Evolutionary conservation across 2,888 invertebrate genomes (phyloP).

Genomic region (Caenorhabditis wallacei): DNA sequence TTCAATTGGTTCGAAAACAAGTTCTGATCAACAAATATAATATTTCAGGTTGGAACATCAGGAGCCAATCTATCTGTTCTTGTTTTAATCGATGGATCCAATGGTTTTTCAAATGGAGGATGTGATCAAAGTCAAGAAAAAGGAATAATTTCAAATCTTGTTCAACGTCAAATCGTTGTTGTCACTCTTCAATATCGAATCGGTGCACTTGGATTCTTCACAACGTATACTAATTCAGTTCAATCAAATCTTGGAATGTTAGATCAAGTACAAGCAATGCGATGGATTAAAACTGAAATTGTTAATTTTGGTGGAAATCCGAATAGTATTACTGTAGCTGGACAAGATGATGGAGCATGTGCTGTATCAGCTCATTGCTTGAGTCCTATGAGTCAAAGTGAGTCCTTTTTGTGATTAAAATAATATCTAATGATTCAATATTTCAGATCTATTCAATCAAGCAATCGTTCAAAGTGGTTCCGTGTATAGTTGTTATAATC

Average conservation of each 20-base stretch:
- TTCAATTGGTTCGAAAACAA: no score
- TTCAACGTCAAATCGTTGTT: constrained; percentile 75
- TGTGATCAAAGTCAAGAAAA: constrained; percentile 68
- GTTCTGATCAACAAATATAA: not conserved
- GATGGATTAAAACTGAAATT: constrained; percentile 79
- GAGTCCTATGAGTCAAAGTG: constrained; percentile 76
- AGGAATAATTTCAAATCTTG: constrained; percentile 73
- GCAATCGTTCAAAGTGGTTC: constrained; percentile 78
- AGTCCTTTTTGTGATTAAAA: constrained; percentile 14
- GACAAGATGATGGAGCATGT: constrained; percentile 77
- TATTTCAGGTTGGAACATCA: constrained; percentile 48
- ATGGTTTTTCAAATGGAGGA: constrained; percentile 72
- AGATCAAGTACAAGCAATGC: constrained; percentile 75
- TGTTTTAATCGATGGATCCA: constrained; percentile 74
- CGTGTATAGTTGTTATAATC: constrained; percentile 75
- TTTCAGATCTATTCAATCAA: constrained; percentile 76
- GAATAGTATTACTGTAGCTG: constrained; percentile 77
- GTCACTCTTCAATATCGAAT: constrained; percentile 78
- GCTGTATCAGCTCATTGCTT: constrained; percentile 75
- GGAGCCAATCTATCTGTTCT: constrained; percentile 71
- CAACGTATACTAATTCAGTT: constrained; percentile 69
- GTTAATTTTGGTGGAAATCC: constrained; percentile 80
- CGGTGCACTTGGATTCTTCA: constrained; percentile 78
- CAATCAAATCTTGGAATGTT: constrained; percentile 80
- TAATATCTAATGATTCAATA: not conserved